Conservation (phyloP, 2,113 vertebrate species). For the Mirza zaza region DNA sequence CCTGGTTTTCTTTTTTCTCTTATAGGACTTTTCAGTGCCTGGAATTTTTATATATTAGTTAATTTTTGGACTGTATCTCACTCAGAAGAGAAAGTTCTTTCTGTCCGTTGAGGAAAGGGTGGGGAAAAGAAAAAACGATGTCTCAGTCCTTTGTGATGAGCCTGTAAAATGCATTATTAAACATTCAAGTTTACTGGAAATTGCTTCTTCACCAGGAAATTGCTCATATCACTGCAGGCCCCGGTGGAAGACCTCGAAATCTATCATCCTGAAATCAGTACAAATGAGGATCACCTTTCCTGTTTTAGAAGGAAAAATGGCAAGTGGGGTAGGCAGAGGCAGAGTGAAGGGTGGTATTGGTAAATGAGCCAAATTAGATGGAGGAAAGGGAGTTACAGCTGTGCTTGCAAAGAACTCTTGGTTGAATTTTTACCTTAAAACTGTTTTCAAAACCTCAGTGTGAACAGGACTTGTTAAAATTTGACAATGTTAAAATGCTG, state of each 20-base stretch:
- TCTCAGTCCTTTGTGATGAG: not conserved
- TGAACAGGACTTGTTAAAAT: not conserved
- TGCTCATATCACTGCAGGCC: not conserved
- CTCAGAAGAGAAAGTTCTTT: not conserved
- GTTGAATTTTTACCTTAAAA: constrained; percentile 5
- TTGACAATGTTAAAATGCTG: not conserved
- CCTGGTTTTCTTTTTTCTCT: not conserved
- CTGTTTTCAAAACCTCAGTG: not conserved
- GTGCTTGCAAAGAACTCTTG: not conserved
- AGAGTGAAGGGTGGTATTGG: not conserved
- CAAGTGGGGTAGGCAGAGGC: not conserved
- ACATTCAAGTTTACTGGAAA: not conserved
- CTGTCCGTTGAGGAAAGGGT: not conserved
- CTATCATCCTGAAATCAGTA: not conserved
- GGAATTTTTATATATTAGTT: not conserved
- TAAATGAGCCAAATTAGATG: constrained; percentile 11
- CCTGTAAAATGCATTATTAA: not conserved
- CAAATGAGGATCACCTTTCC: not conserved
- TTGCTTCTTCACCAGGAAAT: constrained; percentile 6
- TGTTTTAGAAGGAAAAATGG: not conserved
- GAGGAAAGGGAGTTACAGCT: not conserved
- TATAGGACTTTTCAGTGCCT: not conserved
- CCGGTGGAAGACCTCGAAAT: not conserved
- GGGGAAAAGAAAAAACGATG: not conserved
- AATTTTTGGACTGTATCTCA: not conserved